phyloP scores from a whole-genome alignment of 2,888 invertebrate species.

The Drosophila aldrichi region DNA sequence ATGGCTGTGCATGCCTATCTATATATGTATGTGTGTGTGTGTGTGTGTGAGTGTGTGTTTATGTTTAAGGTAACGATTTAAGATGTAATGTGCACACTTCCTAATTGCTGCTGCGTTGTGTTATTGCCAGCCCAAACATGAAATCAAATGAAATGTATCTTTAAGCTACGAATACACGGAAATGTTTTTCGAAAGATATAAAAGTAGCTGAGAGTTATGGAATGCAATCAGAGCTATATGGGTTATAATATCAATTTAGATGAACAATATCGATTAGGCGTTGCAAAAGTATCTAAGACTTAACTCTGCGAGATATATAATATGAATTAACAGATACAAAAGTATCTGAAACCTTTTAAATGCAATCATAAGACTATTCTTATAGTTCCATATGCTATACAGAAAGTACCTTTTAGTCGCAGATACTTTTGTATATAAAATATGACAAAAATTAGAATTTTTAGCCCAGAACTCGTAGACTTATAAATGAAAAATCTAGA shows the following conservation, averaged over 20 bases:
- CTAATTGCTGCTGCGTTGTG: conserved; percentile 18
- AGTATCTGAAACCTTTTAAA: not conserved
- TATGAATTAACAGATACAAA: no score
- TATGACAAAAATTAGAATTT: not conserved
- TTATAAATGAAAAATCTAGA: not conserved
- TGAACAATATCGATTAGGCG: not conserved
- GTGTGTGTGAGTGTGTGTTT: conserved; percentile 6
- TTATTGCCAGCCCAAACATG: not conserved
- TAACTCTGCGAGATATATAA: no score
- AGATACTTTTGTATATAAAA: not conserved
- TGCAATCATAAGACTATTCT: not conserved
- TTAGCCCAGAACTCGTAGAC: not conserved
- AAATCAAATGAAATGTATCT: conserved; percentile 1
- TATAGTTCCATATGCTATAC: not conserved
- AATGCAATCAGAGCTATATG: not conserved
- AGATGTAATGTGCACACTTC: conserved; percentile 24
- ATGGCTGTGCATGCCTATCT: conserved; percentile 12
- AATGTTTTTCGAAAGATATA: not conserved
- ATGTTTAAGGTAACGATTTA: conserved; percentile 34
- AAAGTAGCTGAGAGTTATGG: not conserved
- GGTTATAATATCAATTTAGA: not conserved
- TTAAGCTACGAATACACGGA: not conserved
- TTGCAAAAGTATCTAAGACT: not conserved
- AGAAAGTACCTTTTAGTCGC: not conserved
- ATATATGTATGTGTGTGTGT: conserved; percentile 16